A percentile compares a stretch with the other conserved stretches of the same genome.
phyloP scores from a whole-genome alignment of 2,888 invertebrate species.

The Polyommatus iphigenia region DNA sequence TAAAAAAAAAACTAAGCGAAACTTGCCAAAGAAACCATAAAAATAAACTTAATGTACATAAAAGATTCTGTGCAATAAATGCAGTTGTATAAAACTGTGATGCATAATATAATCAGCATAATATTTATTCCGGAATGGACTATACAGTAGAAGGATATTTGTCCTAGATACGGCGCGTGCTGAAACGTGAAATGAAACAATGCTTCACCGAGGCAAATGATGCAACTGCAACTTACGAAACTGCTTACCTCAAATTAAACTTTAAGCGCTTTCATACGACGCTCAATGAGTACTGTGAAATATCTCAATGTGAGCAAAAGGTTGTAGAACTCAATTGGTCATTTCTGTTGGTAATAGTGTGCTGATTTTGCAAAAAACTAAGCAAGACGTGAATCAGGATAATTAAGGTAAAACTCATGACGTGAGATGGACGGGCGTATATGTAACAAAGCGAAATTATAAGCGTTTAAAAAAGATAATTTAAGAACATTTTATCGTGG shows the following conservation, averaged over 20 bases:
- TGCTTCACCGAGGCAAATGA: not conserved
- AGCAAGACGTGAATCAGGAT: not conserved
- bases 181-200: slow-evolving; percentile 17
- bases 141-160: not conserved
- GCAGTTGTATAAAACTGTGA: too few species aligned
- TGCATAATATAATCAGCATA: not conserved
- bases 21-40: too few species aligned
- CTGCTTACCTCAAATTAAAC: slow-evolving; percentile 14
- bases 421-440: not conserved
- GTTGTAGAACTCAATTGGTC: too few species aligned
- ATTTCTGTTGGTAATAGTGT: not conserved
- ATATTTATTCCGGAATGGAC: not conserved
- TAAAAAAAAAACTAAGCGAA: too few species aligned
- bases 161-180: not conserved
- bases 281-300: not conserved
- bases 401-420: not conserved
- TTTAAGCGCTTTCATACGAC: not conserved
- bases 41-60: too few species aligned
- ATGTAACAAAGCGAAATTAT: not conserved
- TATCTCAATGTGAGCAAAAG: not conserved
- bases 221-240: slow-evolving; percentile 5
- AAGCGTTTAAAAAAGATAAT: not conserved
- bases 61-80: too few species aligned
- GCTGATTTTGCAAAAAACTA: not conserved
- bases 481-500: too few species aligned